Conservation (phyloP, 1,140 invertebrate genomes). For the Zelostemma sp. region DNA sequence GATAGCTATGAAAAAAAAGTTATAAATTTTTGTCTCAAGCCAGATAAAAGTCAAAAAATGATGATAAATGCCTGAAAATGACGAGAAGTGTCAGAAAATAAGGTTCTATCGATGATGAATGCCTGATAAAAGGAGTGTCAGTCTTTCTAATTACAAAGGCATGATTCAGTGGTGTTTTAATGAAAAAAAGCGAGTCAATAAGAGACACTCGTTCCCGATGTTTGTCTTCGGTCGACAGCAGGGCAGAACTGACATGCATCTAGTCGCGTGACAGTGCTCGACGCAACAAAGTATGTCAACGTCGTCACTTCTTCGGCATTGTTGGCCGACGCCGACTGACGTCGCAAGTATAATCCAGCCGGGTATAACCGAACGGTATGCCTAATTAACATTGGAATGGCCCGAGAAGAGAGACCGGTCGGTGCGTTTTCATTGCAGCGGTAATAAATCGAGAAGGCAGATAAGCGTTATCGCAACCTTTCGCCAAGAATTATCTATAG, state of each 20-base stretch:
- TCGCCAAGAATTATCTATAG: conserved; percentile 53
- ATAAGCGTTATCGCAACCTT: conserved; percentile 66
- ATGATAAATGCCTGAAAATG: too few species aligned
- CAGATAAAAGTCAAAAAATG: too few species aligned
- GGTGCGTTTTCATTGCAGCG: conserved; percentile 63
- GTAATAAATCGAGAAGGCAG: conserved; percentile 66
- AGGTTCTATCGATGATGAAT: too few species aligned
- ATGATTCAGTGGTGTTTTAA: too few species aligned
- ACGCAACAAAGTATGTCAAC: conserved; percentile 61
- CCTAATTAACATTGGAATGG: conserved; percentile 67
- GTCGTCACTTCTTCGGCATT: conserved; percentile 64
- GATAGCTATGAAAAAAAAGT: too few species aligned
- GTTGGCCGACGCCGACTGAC: conserved; percentile 50
- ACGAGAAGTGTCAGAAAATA: too few species aligned
- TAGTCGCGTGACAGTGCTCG: conserved; percentile 54
- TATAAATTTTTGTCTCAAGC: too few species aligned
- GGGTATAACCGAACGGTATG: conserved; percentile 42
- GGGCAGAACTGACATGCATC: conserved; percentile 33
- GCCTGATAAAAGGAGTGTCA: too few species aligned
- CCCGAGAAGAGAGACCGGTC: conserved; percentile 51
- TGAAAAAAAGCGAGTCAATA: not conserved
- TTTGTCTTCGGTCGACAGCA: not conserved
- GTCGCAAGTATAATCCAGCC: conserved; percentile 54
- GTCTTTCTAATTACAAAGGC: too few species aligned
- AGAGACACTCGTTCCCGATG: not conserved